A percentile compares a stretch with the other conserved stretches of the same genome.
phyloP scores from a whole-genome alignment of 1,140 invertebrate genomes.

The Macrotrachela quadricornifera region DNA sequence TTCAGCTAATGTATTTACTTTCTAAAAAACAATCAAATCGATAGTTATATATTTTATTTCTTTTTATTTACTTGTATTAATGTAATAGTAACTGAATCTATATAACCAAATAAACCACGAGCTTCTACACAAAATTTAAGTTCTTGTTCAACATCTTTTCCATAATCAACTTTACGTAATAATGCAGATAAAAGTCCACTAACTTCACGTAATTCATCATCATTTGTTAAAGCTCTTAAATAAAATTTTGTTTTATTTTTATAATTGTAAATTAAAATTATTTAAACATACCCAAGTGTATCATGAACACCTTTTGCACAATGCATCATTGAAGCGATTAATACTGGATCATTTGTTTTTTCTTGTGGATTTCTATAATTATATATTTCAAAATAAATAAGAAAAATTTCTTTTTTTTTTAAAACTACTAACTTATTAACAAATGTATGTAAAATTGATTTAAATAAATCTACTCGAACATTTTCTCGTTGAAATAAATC shows the following conservation, averaged over 20 bases:
- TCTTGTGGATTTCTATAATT: constrained; percentile 33
- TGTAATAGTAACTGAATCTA: constrained; percentile 59
- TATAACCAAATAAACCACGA: constrained; percentile 60
- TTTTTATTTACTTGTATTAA: constrained; percentile 49
- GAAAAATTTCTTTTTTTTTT: not conserved
- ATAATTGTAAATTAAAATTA: too few relatives aligned
- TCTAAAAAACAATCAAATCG: constrained; percentile 29
- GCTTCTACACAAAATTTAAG: constrained; percentile 78
- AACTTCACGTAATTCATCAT: too few relatives aligned
- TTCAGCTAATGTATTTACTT: constrained; percentile 54
- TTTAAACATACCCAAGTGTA: constrained; percentile 53
- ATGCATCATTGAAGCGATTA: constrained; percentile 63
- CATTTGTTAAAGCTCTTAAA: too few relatives aligned
- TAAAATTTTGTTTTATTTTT: too few relatives aligned
- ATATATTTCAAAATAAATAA: not conserved
- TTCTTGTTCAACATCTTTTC: constrained; percentile 53
- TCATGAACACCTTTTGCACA: constrained; percentile 68
- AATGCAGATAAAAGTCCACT: too few relatives aligned
- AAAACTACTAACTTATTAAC: constrained; percentile 21
- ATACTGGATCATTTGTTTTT: constrained; percentile 52
- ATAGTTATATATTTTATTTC: too few relatives aligned
- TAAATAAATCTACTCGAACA: constrained; percentile 57
- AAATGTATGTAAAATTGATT: constrained; percentile 51
- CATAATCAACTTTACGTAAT: too few relatives aligned
- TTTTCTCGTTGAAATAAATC: constrained; percentile 67